A percentile compares a stretch with the other conserved stretches of the same genome.
phyloP scores from a whole-genome alignment of 2,888 invertebrate species.

The Beris chalybata region DNA sequence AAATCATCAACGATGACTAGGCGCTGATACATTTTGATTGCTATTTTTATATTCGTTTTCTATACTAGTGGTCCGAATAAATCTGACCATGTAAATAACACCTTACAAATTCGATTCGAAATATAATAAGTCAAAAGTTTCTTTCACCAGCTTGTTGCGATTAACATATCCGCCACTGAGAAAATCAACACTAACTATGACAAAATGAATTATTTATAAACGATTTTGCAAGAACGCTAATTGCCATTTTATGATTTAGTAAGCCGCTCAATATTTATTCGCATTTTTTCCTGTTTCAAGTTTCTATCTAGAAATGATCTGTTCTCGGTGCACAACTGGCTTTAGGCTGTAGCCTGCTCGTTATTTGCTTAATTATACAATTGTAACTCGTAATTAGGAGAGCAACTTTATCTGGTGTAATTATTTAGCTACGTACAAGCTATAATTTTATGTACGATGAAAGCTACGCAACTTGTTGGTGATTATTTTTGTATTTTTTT shows the following conservation, averaged over 20 bases:
- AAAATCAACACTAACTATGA: background rate
- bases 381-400: constrained; percentile 9
- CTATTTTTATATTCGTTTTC: too few relatives aligned
- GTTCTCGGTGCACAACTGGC: background rate
- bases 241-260: constrained; percentile 7
- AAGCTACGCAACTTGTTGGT: background rate
- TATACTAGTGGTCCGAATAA: too few relatives aligned
- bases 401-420: constrained; percentile 13
- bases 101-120: too few relatives aligned
- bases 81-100: too few relatives aligned
- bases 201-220: constrained; percentile 10
- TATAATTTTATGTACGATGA: background rate
- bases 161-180: constrained; percentile 3
- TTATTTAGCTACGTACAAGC: constrained; percentile 8
- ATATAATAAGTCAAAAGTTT: background rate
- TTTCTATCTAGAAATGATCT: background rate
- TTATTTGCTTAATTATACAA: constrained; percentile 18
- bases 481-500: too few relatives aligned
- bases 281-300: background rate
- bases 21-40: too few relatives aligned
- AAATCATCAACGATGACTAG: too few relatives aligned
- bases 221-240: background rate
- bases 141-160: background rate
- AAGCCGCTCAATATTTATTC: background rate
- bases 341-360: constrained; percentile 3